Percentiles rank a stretch among this genome's conserved stretches.
Evolutionary conservation across 2,113 vertebrate species (phyloP).

Genomic region (Lonchura striata): DNA sequence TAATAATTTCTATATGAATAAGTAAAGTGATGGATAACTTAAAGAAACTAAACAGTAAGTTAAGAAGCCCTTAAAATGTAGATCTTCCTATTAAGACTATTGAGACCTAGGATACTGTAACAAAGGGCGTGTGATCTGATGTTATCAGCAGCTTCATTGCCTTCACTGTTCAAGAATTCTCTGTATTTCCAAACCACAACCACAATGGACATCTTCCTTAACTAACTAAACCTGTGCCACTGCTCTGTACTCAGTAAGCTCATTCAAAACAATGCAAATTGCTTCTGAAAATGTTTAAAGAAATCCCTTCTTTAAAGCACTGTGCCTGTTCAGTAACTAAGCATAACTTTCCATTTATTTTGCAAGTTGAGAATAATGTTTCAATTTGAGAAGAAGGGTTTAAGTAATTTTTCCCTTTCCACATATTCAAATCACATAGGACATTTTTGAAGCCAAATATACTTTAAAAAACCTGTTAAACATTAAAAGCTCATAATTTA

Average conservation of each 20-base stretch:
- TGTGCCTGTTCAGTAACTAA: not conserved
- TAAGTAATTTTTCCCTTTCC: constrained; percentile 2
- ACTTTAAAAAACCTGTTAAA: not conserved
- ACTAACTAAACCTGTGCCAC: not conserved
- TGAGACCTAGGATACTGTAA: not conserved
- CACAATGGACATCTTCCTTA: not conserved
- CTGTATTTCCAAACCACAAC: not conserved
- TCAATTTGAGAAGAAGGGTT: not conserved
- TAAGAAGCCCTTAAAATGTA: not conserved
- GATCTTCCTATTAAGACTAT: not conserved
- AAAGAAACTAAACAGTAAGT: not conserved
- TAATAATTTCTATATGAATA: not conserved
- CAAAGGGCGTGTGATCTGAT: not conserved
- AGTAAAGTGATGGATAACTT: not conserved
- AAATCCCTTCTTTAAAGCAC: not conserved
- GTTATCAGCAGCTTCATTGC: not conserved
- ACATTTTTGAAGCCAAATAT: not conserved
- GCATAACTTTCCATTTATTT: not conserved
- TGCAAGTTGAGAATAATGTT: not conserved
- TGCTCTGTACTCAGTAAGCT: not conserved
- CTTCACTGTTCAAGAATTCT: not conserved
- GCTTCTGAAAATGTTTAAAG: not conserved
- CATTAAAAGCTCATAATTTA: not conserved
- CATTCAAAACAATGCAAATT: not conserved
- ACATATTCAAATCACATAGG: not conserved